Conservation (phyloP, 2,113 vertebrate species). For the Hiodon tergisus region DNA sequence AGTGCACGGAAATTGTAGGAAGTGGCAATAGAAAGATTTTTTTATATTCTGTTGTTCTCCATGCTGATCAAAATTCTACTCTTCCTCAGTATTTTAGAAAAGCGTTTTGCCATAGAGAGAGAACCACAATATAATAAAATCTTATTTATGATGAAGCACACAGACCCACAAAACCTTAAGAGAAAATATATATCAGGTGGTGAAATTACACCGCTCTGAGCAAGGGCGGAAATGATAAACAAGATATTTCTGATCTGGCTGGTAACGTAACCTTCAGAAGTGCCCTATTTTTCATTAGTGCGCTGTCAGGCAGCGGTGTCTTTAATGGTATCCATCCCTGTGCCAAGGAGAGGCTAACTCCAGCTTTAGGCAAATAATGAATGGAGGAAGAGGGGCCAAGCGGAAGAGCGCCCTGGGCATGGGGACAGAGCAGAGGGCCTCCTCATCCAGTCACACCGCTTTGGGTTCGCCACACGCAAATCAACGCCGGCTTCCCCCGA, state of each 20-base stretch:
- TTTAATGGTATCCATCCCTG: constrained; percentile 73
- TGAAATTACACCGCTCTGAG: constrained; percentile 64
- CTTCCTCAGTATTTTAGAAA: neutral
- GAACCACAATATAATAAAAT: constrained; percentile 60
- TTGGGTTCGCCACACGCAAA: constrained; percentile 78
- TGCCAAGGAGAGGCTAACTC: constrained; percentile 69
- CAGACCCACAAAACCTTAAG: constrained; percentile 55
- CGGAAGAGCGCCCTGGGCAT: too few species aligned
- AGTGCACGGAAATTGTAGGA: neutral
- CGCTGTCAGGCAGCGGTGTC: constrained; percentile 64
- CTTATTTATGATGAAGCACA: constrained; percentile 68
- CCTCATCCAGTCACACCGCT: constrained; percentile 67
- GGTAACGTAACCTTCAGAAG: constrained; percentile 74
- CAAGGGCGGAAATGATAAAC: constrained; percentile 59
- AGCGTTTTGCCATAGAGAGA: constrained; percentile 18
- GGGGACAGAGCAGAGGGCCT: constrained; percentile 53
- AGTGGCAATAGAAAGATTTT: neutral
- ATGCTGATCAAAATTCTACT: neutral
- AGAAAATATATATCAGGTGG: constrained; percentile 71
- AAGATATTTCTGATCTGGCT: constrained; percentile 62
- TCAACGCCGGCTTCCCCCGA: constrained; percentile 80
- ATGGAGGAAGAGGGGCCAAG: constrained; percentile 57
- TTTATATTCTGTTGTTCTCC: neutral
- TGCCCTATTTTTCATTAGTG: constrained; percentile 76
- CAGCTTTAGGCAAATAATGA: constrained; percentile 74